Conservation (phyloP, 2,888 invertebrate species). For the Fissipunctia ypsillon region DNA sequence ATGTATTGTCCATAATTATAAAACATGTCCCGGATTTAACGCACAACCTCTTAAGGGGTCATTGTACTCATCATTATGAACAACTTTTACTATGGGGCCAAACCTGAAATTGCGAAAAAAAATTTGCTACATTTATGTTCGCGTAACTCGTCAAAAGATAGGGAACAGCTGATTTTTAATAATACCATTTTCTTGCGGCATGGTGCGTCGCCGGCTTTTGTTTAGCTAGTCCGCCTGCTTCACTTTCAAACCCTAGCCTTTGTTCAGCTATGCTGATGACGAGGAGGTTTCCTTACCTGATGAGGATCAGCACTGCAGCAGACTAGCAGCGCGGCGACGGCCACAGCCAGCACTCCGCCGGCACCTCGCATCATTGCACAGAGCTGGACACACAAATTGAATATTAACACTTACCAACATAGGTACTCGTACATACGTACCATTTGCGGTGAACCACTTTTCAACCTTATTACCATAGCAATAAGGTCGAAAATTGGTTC, state of each 20-base stretch:
- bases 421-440: no score
- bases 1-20: neutral
- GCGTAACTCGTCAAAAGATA: no score
- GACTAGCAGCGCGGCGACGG: slow-evolving; percentile 80
- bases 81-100: no score
- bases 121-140: no score
- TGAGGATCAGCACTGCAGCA: slow-evolving; percentile 84
- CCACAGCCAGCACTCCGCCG: slow-evolving; percentile 79
- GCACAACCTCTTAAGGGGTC: no score
- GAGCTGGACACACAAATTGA: slow-evolving; percentile 23
- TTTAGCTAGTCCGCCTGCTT: neutral
- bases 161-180: no score
- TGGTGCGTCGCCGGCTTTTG: neutral
- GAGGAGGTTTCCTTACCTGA: slow-evolving; percentile 74
- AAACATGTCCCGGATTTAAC: no score
- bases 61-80: no score
- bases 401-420: slow-evolving; percentile 1
- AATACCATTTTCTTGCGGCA: neutral
- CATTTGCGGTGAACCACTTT: no score
- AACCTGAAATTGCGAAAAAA: no score
- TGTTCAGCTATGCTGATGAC: neutral
- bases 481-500: no score
- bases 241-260: neutral
- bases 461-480: no score
- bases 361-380: slow-evolving; percentile 80